phyloP scores from a whole-genome alignment of 2,113 vertebrate genomes.

The Datnioides undecimradiatus region DNA sequence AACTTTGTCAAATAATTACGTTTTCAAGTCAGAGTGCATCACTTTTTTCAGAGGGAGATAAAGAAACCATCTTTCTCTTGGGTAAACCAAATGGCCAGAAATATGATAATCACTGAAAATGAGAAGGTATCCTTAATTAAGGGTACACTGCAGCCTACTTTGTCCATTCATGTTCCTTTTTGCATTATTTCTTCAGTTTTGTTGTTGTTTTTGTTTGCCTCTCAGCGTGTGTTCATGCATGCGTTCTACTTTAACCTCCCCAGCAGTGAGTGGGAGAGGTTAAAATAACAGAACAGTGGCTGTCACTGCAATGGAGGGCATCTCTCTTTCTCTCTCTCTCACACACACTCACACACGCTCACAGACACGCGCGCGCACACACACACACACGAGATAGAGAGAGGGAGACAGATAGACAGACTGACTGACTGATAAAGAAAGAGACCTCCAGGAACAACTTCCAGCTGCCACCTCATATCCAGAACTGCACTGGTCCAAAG shows the following conservation, averaged over 20 bases:
- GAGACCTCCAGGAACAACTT: conserved; percentile 63
- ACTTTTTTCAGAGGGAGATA: conserved; percentile 1
- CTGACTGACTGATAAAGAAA: conserved; percentile 46
- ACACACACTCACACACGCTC: conserved; percentile 7
- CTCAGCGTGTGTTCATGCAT: conserved; percentile 20
- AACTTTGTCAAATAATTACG: background rate
- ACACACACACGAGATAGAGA: conserved; percentile 23
- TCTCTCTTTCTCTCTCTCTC: background rate
- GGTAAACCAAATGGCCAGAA: background rate
- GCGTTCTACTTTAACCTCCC: conserved; percentile 26
- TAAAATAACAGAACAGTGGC: conserved; percentile 40
- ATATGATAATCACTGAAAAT: background rate
- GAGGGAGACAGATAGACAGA: conserved; percentile 14
- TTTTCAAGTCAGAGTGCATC: background rate
- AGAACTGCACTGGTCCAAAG: conserved; percentile 45
- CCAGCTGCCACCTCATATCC: conserved; percentile 50
- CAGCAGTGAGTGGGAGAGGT: conserved; percentile 36
- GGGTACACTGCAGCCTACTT: background rate
- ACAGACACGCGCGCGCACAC: conserved; percentile 16
- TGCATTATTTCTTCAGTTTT: background rate
- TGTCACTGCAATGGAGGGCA: conserved; percentile 9
- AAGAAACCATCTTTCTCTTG: background rate
- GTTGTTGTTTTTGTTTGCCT: conserved; percentile 28
- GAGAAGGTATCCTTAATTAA: background rate
- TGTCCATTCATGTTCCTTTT: conserved; percentile 7